Conservation (phyloP, 2,797 vertebrate species). For the Ispidina lecontei region DNA sequence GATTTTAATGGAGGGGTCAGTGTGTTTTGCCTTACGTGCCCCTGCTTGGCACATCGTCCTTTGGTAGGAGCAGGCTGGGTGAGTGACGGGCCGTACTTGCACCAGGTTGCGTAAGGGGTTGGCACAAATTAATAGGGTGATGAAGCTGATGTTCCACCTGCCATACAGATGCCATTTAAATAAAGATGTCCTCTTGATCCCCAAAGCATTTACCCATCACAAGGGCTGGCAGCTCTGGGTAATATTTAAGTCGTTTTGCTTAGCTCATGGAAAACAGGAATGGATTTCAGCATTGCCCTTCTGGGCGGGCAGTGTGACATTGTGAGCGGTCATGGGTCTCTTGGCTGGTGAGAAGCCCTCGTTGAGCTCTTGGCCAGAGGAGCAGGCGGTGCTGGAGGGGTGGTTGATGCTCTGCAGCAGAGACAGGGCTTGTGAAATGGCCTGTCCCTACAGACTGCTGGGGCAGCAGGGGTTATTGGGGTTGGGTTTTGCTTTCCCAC, state of each 20-base stretch:
- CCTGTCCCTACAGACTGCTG: neutral
- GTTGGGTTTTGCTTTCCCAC: neutral
- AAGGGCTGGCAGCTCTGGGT: neutral
- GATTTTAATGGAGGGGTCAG: slow-evolving; percentile 24
- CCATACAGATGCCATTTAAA: slow-evolving; percentile 37
- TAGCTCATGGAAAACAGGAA: slow-evolving; percentile 60
- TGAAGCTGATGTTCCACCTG: slow-evolving; percentile 29
- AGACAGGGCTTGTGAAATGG: neutral
- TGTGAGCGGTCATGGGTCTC: neutral
- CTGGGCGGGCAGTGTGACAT: slow-evolving; percentile 15
- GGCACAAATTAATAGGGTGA: neutral
- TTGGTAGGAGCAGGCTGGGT: neutral
- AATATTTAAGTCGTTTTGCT: slow-evolving; percentile 26
- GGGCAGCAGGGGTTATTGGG: neutral
- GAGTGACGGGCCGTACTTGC: neutral
- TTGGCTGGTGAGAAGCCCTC: neutral
- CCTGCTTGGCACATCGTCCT: neutral
- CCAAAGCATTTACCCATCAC: slow-evolving; percentile 29
- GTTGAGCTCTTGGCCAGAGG: neutral
- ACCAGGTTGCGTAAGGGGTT: neutral
- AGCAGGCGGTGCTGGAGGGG: neutral
- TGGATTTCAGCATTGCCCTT: slow-evolving; percentile 61
- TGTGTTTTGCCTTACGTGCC: neutral
- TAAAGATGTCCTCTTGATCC: slow-evolving; percentile 42
- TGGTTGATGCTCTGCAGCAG: neutral